Percentiles rank a stretch among this genome's conserved stretches.
phyloP scores from a whole-genome alignment of 2,888 invertebrate species.

The Aelia acuminata region DNA sequence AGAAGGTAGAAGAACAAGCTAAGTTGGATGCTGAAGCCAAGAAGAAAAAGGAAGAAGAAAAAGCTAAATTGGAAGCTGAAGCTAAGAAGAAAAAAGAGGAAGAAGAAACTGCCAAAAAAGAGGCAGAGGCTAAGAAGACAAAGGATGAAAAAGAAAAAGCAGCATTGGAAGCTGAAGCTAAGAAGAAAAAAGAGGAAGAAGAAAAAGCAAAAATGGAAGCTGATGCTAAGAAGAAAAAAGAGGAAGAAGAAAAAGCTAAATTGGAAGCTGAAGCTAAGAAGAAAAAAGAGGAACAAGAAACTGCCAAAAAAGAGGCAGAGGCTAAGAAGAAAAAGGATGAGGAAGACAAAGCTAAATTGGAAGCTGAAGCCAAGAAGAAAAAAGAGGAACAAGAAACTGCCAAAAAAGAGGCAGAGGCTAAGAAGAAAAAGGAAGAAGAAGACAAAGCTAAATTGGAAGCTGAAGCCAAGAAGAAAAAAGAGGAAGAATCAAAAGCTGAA shows the following conservation, averaged over 20 bases:
- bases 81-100: slow-evolving; percentile 61
- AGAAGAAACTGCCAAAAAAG: background rate
- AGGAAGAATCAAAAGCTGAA: slow-evolving; percentile 31
- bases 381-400: too few relatives aligned
- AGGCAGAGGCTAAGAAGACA: slow-evolving; percentile 53
- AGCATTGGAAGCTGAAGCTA: slow-evolving; percentile 34
- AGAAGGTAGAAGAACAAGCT: slow-evolving; percentile 57
- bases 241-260: slow-evolving; percentile 57
- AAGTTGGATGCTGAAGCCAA: slow-evolving; percentile 60
- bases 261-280: slow-evolving; percentile 60
- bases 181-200: slow-evolving; percentile 52
- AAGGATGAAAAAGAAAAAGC: slow-evolving; percentile 46
- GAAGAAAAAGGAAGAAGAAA: slow-evolving; percentile 59
- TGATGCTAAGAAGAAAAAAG: slow-evolving; percentile 51
- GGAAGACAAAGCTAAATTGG: slow-evolving; percentile 59
- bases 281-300: slow-evolving; percentile 60
- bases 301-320: slow-evolving; percentile 61
- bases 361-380: slow-evolving; percentile 62
- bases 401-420: slow-evolving; percentile 63
- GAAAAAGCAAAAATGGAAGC: slow-evolving; percentile 43
- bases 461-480: slow-evolving; percentile 25
- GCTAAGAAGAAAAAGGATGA: slow-evolving; percentile 64
- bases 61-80: slow-evolving; percentile 63
- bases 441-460: background rate
- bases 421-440: slow-evolving; percentile 52